Evolutionary conservation across 1,140 invertebrate species (phyloP).

Genomic region (Drosophila auraria): DNA sequence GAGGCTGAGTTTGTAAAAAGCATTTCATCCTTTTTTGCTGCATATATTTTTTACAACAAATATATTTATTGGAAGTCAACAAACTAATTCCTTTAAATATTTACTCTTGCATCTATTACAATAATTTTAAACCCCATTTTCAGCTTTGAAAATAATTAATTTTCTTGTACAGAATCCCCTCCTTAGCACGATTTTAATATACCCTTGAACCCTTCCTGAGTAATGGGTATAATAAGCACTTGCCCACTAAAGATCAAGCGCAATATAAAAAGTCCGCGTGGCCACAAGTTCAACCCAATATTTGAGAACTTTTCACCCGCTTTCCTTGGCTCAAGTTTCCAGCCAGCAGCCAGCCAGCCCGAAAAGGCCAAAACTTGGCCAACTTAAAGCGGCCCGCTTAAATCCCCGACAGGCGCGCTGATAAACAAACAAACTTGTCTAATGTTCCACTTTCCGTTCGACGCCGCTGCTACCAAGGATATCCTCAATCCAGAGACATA

Average conservation of each 20-base stretch:
- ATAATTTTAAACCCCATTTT: background rate
- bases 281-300: slow-evolving; percentile 20
- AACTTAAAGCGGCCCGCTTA: slow-evolving; percentile 54
- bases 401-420: slow-evolving; percentile 36
- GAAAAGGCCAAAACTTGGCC: slow-evolving; percentile 30
- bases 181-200: background rate
- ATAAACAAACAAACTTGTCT: slow-evolving; percentile 65
- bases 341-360: background rate
- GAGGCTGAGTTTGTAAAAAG: background rate
- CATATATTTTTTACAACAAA: background rate
- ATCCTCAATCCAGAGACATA: slow-evolving; percentile 36
- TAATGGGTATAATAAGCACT: slow-evolving; percentile 2
- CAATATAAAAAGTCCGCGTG: slow-evolving; percentile 12
- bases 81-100: background rate
- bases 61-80: background rate
- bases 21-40: background rate
- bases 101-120: no score
- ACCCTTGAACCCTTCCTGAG: background rate
- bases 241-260: slow-evolving; percentile 26
- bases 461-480: slow-evolving; percentile 29
- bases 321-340: slow-evolving; percentile 25
- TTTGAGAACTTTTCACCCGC: slow-evolving; percentile 39
- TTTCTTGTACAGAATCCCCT: background rate
- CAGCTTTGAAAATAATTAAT: background rate
- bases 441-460: slow-evolving; percentile 45